Evolutionary conservation across 1,140 invertebrate species (phyloP).

Genomic region (Littorina saxatilis): DNA sequence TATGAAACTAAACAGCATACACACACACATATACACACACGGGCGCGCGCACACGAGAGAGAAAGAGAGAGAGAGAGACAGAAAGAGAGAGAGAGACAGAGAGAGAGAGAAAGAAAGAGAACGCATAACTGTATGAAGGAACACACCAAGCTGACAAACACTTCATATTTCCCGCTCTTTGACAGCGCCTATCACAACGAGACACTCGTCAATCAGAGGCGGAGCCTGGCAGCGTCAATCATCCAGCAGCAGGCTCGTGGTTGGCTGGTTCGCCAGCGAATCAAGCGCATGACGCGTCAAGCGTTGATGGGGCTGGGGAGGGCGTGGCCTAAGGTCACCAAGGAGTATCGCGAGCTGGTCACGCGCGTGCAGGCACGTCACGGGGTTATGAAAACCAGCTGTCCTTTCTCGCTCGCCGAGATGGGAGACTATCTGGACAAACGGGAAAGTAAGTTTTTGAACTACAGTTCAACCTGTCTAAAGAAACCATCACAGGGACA

Average conservation of each 20-base stretch:
- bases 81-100: conserved; percentile 9
- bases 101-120: not conserved
- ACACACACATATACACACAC: too few relatives aligned
- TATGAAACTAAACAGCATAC: too few relatives aligned
- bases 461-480: too few relatives aligned
- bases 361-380: conserved; percentile 55
- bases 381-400: conserved; percentile 45
- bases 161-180: not conserved
- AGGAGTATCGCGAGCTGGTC: conserved; percentile 57
- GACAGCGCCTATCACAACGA: conserved; percentile 54
- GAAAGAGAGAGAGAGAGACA: not conserved
- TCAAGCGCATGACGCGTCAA: conserved; percentile 55
- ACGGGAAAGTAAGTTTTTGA: conserved; percentile 58
- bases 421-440: conserved; percentile 56
- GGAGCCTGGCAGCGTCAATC: conserved; percentile 43
- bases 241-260: conserved; percentile 59
- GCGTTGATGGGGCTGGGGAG: conserved; percentile 58
- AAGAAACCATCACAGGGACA: too few relatives aligned
- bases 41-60: too few relatives aligned
- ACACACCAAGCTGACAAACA: too few relatives aligned
- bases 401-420: conserved; percentile 50
- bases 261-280: conserved; percentile 46
- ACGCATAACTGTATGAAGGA: not conserved
- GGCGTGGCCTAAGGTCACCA: conserved; percentile 56
- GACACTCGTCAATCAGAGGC: conserved; percentile 50